A percentile compares a stretch with the other conserved stretches of the same genome.
Evolutionary conservation across 2,888 invertebrate genomes (phyloP).

Genomic region (Hemaris fuciformis): DNA sequence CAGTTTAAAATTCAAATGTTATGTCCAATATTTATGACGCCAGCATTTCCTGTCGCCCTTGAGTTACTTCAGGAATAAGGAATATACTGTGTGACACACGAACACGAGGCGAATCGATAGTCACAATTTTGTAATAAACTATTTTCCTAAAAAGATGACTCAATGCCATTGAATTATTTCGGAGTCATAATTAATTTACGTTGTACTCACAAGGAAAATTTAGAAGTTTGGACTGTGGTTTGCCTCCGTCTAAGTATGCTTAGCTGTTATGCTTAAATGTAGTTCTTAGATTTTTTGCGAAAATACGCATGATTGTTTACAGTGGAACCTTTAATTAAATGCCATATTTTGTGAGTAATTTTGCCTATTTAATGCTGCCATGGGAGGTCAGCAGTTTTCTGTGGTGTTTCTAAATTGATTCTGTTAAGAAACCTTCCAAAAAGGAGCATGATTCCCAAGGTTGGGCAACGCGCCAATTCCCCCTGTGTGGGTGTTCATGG

Average conservation of each 20-base stretch:
- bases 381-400: no score
- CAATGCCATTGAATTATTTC: neutral
- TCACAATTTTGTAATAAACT: neutral
- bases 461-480: no score
- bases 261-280: no score
- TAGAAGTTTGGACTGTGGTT: neutral
- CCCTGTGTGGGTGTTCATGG: no score
- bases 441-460: no score
- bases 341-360: neutral
- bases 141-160: neutral
- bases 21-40: conserved; percentile 3
- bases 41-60: conserved; percentile 4
- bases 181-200: neutral
- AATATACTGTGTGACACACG: neutral
- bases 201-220: neutral
- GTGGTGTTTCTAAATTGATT: no score
- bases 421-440: no score
- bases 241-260: neutral
- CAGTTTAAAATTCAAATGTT: neutral
- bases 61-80: neutral
- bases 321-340: neutral
- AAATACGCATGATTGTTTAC: no score
- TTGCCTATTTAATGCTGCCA: no score
- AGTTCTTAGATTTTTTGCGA: no score
- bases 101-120: neutral